Evolutionary conservation across 2,113 vertebrate species (phyloP).

Genomic region (Cromileptes altivelis): DNA sequence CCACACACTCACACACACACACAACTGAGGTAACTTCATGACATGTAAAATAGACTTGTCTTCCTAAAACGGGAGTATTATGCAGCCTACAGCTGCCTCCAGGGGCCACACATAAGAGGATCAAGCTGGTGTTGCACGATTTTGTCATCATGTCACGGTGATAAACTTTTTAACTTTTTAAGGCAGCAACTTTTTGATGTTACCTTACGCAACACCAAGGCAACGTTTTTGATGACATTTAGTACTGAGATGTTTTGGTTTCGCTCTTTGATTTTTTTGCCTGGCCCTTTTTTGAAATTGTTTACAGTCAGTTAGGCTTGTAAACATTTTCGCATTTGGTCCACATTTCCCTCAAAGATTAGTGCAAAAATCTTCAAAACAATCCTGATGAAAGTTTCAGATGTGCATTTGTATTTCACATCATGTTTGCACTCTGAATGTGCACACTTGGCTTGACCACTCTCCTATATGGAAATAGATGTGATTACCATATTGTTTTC

Average conservation of each 20-base stretch:
- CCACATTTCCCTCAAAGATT: background rate
- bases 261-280: background rate
- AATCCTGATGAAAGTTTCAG: background rate
- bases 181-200: conserved; percentile 50
- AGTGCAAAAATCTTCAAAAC: background rate
- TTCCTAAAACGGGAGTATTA: conserved; percentile 15
- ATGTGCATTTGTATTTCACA: background rate
- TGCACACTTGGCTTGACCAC: background rate
- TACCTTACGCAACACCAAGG: conserved; percentile 49
- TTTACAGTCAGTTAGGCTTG: background rate
- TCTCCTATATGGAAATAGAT: background rate
- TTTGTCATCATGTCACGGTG: conserved; percentile 55
- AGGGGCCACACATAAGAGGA: conserved; percentile 51
- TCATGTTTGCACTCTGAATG: background rate
- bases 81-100: conserved; percentile 33
- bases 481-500: background rate
- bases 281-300: background rate
- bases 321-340: background rate
- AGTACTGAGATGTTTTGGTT: background rate
- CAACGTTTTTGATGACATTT: conserved; percentile 34
- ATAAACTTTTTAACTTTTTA: conserved; percentile 44
- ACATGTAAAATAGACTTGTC: conserved; percentile 22
- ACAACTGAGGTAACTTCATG: conserved; percentile 9
- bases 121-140: conserved; percentile 53
- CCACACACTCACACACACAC: background rate